phyloP scores from a whole-genome alignment of 2,113 vertebrate genomes.

The Apus apus region DNA sequence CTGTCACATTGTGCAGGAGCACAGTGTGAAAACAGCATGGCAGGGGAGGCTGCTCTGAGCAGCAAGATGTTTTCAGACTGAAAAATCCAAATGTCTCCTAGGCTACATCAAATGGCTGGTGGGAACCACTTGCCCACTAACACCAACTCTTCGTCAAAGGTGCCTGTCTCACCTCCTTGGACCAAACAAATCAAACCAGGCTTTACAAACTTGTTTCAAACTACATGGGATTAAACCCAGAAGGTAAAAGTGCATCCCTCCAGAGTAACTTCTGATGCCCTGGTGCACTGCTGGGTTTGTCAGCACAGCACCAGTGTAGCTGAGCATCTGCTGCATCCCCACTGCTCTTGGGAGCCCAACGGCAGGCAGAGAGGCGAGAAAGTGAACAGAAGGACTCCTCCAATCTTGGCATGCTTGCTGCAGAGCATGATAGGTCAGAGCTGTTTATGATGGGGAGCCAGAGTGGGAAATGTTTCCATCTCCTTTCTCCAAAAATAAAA shows the following conservation, averaged over 20 bases:
- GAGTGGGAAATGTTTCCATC: neutral
- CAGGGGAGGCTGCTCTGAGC: neutral
- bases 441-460: neutral
- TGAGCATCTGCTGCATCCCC: neutral
- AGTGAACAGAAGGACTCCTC: neutral
- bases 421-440: neutral
- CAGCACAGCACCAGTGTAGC: neutral
- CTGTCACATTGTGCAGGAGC: rapidly evolving
- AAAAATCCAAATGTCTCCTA: neutral
- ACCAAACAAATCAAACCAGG: neutral
- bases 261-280: neutral
- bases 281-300: neutral
- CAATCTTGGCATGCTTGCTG: neutral
- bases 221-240: neutral
- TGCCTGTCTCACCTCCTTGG: rapidly evolving
- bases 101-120: neutral
- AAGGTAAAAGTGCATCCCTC: neutral
- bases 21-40: neutral
- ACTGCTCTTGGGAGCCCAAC: neutral
- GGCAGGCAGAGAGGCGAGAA: neutral
- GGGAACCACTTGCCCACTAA: neutral
- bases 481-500: neutral
- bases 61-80: neutral
- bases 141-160: neutral
- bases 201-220: neutral